Conservation (phyloP, 2,888 invertebrate genomes). For the Agrochola lota region DNA sequence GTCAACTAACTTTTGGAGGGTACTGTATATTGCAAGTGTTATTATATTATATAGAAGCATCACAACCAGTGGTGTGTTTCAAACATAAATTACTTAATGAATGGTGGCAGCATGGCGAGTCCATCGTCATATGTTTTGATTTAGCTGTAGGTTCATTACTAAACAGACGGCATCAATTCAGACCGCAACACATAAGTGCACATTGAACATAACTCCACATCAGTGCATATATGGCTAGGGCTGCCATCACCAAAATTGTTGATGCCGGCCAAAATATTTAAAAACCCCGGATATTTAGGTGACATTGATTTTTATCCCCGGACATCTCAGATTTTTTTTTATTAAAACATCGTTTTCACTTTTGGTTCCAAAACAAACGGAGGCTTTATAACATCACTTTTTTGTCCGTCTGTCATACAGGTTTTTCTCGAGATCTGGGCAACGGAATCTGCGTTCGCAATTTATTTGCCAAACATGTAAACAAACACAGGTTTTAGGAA, state of each 20-base stretch:
- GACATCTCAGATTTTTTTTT: no score
- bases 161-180: conserved; percentile 65
- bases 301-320: background rate
- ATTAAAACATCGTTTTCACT: background rate
- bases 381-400: background rate
- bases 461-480: no score
- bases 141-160: conserved; percentile 68
- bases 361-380: background rate
- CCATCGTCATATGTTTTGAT: conserved; percentile 76
- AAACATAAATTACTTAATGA: conserved; percentile 78
- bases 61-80: conserved; percentile 63
- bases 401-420: no score
- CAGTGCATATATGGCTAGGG: conserved; percentile 23
- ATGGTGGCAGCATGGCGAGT: conserved; percentile 73
- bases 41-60: conserved; percentile 23
- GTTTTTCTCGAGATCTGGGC: no score
- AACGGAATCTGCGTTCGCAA: no score
- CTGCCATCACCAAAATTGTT: background rate
- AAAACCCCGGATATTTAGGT: background rate
- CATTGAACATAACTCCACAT: conserved; percentile 36
- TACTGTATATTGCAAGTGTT: conserved; percentile 4
- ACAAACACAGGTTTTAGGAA: no score
- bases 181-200: conserved; percentile 52
- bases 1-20: no score
- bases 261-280: background rate